Base-by-base conservation (phyloP, 2,113 vertebrate species). In the Planiliza haematocheilus region DNA sequence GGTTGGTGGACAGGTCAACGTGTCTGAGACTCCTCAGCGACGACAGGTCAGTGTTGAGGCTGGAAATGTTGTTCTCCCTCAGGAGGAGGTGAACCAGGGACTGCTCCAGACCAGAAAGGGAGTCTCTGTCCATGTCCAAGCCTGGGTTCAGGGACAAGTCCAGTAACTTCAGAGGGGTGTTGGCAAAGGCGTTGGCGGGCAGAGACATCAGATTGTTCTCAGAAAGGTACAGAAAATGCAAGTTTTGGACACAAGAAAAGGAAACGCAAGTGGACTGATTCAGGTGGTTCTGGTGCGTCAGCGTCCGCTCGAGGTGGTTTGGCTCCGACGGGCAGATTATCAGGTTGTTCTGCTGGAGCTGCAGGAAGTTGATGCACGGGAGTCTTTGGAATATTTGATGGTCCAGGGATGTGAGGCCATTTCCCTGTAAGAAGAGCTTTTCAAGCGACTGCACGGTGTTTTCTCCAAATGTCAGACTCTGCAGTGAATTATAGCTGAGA, bases 1-100 rank as follows among this genome's bases (percentile, higher is more conserved):
- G 94, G 85, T 99, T 99, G 74, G 93, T 91, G 0, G 96, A 96
- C 4, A 99, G 90, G 66, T 98, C 96, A 2, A 99, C 90, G 2
- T 89, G 83, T 71, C 91, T 95, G 12, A 99, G 95, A 16, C 86
- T 91, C 20, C 43, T 88, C 52, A 99, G 94, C 8, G 76, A 89
- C 17, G 96, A 95, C 46, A 99, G 83, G 69, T 97, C 94, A 0
- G 94, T 79, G 62, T 90, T 94, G 11, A 99, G 88, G 4, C 83
- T 60, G 4, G 72, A 63, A 38, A 99, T 89, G 46, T 91, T 89
- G 8, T 96, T 97, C 10, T 95, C 95, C 43, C 92, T 92, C 41
- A 99, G 83, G 10, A 93, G 85, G 48, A 99, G 92, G 8, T 94
- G 90, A 72, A 94, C 92, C 55, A 99, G 88, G 34, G 95, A 95